Evolutionary conservation across 2,113 vertebrate genomes (phyloP), one percentile per base, ranked within the genome.

Genomic region (Percina caprodes): DNA sequence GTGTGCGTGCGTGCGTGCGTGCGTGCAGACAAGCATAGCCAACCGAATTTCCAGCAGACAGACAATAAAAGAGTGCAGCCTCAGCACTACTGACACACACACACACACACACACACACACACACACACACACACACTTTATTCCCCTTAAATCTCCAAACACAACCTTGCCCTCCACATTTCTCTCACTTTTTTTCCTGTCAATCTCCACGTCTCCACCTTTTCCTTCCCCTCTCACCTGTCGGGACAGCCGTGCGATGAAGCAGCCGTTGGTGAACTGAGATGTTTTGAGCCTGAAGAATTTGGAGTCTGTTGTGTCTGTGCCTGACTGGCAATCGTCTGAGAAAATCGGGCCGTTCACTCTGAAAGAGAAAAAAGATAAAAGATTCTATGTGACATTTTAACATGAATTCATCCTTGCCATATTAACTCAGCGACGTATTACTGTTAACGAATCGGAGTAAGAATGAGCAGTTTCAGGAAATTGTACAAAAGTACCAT

Each of bases 231-330:
- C 12, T 33, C 95, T 96, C 94, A 99, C 98, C 97, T 97, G 95
- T 90, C 96, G 94, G 82, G 93, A 94, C 79, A 99, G 84, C 82
- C 97, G 77, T 45, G 97, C 96, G n/a, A 97, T 49, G 82, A 99
- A 99, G 92, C 97, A 98, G 83, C 96, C 95, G 48, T 97, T 97
- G 83, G 94, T 96, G 87, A 90, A 67, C 77, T 95, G 92, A 0
- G 96, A 97, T 3, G 95, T 94, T 71, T 97, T 90, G 8, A 94
- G 77, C 85, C 91, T 96, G 93, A 99, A 97, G 93, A 96, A 97
- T 7, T 74, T 92, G 74, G 88, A 82, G 26, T 96, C 94, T 10
- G 51, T 5, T 9, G 83, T 15, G 84, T 83, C 51, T 92, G 9
- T 42, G 39, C 87, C 85, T 78, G 92, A 77, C 23, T 82, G 39